Conservation (phyloP, 2,888 invertebrate species). For the Clanis bilineata region DNA sequence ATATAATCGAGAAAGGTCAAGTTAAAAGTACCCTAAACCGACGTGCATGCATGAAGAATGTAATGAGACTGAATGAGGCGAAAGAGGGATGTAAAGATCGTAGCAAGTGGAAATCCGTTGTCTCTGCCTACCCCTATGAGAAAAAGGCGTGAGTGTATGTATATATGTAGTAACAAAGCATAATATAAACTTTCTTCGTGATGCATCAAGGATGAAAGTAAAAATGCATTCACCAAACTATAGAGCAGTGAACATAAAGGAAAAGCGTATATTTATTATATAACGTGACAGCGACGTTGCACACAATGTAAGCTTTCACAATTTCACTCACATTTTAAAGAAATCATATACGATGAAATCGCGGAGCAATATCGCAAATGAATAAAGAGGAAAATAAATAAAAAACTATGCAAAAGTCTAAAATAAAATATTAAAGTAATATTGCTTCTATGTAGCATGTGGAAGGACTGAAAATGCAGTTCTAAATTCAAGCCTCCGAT, state of each 20-base stretch:
- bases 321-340: conserved; percentile 27
- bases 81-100: too few relatives aligned
- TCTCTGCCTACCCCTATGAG: too few relatives aligned
- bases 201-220: not conserved
- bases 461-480: too few relatives aligned
- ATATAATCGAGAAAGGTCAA: too few relatives aligned
- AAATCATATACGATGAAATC: conserved; percentile 30
- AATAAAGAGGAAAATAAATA: conserved; percentile 22
- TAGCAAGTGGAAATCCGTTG: too few relatives aligned
- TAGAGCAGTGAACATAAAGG: conserved; percentile 22
- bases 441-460: too few relatives aligned
- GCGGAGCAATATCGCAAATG: conserved; percentile 31
- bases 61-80: too few relatives aligned
- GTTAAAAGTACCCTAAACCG: too few relatives aligned
- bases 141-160: too few relatives aligned
- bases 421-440: too few relatives aligned
- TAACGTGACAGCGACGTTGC: conserved; percentile 23
- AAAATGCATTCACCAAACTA: conserved; percentile 20
- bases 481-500: too few relatives aligned
- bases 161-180: not conserved
- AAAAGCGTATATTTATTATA: conserved; percentile 25
- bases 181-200: not conserved
- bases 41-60: too few relatives aligned
- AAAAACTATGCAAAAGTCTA: not conserved
- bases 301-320: conserved; percentile 29